phyloP scores from a whole-genome alignment of 2,113 vertebrate species.

The Indicator indicator region DNA sequence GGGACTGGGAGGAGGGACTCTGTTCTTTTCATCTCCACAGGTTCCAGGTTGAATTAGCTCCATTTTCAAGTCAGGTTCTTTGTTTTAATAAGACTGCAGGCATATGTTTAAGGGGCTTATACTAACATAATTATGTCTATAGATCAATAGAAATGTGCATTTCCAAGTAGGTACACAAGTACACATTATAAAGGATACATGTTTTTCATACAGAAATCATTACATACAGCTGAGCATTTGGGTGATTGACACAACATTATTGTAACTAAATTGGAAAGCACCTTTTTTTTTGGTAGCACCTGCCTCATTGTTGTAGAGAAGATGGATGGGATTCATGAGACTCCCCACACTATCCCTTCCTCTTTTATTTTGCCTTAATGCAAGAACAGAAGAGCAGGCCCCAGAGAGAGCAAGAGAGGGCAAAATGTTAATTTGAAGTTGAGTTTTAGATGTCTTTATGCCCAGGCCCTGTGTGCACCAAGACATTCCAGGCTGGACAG shows the following conservation, averaged over 20 bases:
- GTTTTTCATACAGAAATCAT: conserved; percentile 37
- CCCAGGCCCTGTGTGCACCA: not conserved
- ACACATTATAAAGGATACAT: conserved; percentile 9
- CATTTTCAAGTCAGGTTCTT: not conserved
- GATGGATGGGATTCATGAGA: not conserved
- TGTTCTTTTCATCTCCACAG: not conserved
- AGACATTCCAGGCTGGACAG: not conserved
- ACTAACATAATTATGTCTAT: conserved; percentile 25
- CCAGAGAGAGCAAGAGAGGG: not conserved
- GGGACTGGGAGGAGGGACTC: not conserved
- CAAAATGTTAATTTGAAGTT: not conserved
- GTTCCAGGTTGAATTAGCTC: conserved; percentile 27
- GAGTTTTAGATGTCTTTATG: not conserved
- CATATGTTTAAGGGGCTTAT: conserved; percentile 34
- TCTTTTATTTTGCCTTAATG: not conserved
- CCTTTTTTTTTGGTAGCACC: conserved; percentile 10
- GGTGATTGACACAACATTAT: conserved; percentile 53
- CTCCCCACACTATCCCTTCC: not conserved
- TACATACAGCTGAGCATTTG: conserved; percentile 10
- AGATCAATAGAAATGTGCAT: conserved; percentile 45
- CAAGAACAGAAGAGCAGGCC: not conserved
- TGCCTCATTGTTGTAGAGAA: not conserved
- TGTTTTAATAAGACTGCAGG: conserved; percentile 50
- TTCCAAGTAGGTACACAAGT: conserved; percentile 34
- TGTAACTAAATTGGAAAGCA: conserved; percentile 23